phyloP scores from a whole-genome alignment of 2,113 vertebrate genomes.

The Mus spicilegus region DNA sequence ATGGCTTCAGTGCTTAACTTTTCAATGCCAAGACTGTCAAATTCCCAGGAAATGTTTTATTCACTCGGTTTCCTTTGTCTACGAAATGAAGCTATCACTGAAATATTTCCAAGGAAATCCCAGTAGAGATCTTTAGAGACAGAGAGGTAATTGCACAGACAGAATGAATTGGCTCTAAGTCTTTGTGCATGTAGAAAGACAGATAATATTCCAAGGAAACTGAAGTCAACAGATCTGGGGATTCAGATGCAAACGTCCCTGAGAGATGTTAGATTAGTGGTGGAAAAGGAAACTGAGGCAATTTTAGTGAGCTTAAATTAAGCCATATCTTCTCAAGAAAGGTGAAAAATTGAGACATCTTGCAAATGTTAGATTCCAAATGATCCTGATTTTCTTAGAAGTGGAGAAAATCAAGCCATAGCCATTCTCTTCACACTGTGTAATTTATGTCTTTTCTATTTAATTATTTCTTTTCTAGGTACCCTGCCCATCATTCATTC shows the following conservation, averaged over 20 bases:
- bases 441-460: not conserved
- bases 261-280: not conserved
- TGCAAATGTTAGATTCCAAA: not conserved
- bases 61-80: constrained; percentile 65
- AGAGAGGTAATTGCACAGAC: constrained; percentile 65
- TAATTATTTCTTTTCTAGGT: not conserved
- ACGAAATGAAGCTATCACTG: constrained; percentile 71
- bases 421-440: not conserved
- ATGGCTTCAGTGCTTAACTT: constrained; percentile 63
- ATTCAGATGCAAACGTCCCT: constrained; percentile 7
- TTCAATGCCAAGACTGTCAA: constrained; percentile 51
- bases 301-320: not conserved
- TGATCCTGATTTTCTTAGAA: not conserved
- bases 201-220: constrained; percentile 14
- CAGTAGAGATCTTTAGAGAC: constrained; percentile 65
- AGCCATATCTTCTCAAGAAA: not conserved
- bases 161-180: constrained; percentile 34
- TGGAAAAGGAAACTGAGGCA: not conserved
- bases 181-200: not conserved
- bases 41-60: constrained; percentile 64
- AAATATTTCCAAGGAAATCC: constrained; percentile 75
- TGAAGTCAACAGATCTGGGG: not conserved
- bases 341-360: not conserved
- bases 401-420: not conserved
- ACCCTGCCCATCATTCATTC: not conserved